Conservation (phyloP, 2,113 vertebrate genomes). For the Argyrosomus japonicus region DNA sequence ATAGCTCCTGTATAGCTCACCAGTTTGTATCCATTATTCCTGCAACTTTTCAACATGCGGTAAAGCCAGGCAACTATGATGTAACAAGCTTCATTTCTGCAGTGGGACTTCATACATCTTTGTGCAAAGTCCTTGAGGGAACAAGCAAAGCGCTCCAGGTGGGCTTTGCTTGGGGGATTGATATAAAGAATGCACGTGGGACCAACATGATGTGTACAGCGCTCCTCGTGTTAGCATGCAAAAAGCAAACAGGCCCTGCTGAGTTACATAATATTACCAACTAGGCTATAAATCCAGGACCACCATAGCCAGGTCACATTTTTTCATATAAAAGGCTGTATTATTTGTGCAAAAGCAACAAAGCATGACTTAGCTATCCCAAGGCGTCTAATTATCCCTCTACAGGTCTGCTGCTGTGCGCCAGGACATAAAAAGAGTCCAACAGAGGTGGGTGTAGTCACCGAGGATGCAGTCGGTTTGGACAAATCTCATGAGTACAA, state of each 20-base stretch:
- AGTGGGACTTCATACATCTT: slow-evolving; percentile 32
- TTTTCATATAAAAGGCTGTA: slow-evolving; percentile 25
- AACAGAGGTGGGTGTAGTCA: slow-evolving; percentile 20
- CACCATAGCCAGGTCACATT: slow-evolving; percentile 6
- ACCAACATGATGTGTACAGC: neutral
- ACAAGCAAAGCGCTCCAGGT: slow-evolving; percentile 12
- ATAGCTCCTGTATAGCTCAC: neutral
- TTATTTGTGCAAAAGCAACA: slow-evolving; percentile 46
- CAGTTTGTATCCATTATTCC: neutral
- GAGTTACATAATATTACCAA: slow-evolving; percentile 18
- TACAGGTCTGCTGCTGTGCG: slow-evolving; percentile 41
- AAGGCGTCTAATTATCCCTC: slow-evolving; percentile 59
- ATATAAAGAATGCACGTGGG: slow-evolving; percentile 6
- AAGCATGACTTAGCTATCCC: slow-evolving; percentile 45
- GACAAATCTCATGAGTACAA: neutral
- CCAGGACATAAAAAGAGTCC: slow-evolving; percentile 20
- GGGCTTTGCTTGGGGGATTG: slow-evolving; percentile 23
- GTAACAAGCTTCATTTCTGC: slow-evolving; percentile 25
- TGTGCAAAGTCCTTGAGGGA: slow-evolving; percentile 14
- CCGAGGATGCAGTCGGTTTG: neutral
- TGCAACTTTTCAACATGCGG: slow-evolving; percentile 5
- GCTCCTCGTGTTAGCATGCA: neutral
- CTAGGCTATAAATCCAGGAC: slow-evolving; percentile 6
- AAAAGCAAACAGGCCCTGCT: neutral
- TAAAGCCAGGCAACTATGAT: slow-evolving; percentile 18